A percentile compares a stretch with the other conserved stretches of the same genome.
Conservation (phyloP, 1,140 invertebrate genomes). For the Zaprionus lachaisei region DNA sequence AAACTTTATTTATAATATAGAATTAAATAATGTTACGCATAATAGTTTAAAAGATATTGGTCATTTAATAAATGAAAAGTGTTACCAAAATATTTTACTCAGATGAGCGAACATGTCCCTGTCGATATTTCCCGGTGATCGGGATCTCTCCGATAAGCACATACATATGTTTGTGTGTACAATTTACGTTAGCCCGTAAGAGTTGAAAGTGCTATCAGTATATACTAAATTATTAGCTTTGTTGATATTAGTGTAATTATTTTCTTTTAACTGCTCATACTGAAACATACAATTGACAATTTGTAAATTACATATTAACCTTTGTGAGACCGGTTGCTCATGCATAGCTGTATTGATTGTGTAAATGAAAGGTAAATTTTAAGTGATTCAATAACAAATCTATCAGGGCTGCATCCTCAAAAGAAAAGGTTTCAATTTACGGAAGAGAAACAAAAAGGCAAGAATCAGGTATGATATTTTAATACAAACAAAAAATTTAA, state of each 20-base stretch:
- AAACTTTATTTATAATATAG: background rate
- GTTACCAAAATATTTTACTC: background rate
- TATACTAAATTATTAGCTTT: background rate
- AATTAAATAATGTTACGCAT: background rate
- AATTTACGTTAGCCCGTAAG: background rate
- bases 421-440: background rate
- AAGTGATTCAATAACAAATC: background rate
- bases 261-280: background rate
- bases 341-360: background rate
- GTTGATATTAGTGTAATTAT: background rate
- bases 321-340: background rate
- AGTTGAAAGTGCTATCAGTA: background rate
- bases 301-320: background rate
- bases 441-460: background rate
- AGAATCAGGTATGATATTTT: background rate
- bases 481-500: background rate
- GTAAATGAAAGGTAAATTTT: background rate
- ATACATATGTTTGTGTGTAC: background rate
- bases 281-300: background rate
- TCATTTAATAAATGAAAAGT: background rate
- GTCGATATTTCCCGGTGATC: background rate
- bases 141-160: background rate
- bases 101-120: background rate
- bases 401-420: conserved; percentile 9
- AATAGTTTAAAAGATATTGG: background rate